Evolutionary conservation across 1,140 invertebrate species (phyloP).

Genomic region (Mesaphorura yosii): DNA sequence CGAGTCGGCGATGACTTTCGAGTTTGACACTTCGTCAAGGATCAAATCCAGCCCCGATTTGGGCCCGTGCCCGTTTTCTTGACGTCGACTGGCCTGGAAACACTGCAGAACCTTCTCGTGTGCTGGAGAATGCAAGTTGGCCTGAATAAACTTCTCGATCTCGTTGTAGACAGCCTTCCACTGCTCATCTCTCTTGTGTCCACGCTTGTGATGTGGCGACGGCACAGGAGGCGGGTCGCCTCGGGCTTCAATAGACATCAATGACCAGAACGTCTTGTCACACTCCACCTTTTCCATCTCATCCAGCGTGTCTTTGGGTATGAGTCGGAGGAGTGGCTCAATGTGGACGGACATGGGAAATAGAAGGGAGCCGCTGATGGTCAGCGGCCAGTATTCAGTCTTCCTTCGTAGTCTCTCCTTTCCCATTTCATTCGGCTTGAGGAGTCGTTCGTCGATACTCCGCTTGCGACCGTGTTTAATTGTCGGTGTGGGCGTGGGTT

Average conservation of each 20-base stretch:
- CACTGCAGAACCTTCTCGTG: conserved; percentile 73
- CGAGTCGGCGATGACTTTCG: no score
- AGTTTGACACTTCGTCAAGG: no score
- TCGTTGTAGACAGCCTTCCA: conserved; percentile 82
- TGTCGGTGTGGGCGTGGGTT: not conserved
- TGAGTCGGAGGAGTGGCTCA: conserved; percentile 63
- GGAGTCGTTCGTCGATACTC: not conserved
- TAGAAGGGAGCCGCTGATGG: conserved; percentile 76
- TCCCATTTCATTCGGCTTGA: conserved; percentile 46
- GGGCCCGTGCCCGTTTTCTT: no score
- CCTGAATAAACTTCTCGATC: conserved; percentile 67
- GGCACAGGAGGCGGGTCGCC: conserved; percentile 33
- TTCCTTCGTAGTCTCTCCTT: conserved; percentile 57
- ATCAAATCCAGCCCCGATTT: no score
- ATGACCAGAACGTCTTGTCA: conserved; percentile 69
- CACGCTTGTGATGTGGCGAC: conserved; percentile 33
- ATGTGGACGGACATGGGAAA: conserved; percentile 76
- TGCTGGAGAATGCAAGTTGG: conserved; percentile 54
- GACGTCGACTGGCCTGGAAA: conserved; percentile 51
- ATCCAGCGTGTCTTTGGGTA: conserved; percentile 68
- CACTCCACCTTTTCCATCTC: conserved; percentile 78
- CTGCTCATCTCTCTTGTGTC: conserved; percentile 61
- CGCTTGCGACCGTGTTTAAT: not conserved
- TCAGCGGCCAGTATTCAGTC: conserved; percentile 86
- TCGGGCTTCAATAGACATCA: conserved; percentile 55